Base-by-base conservation (phyloP, 2,888 invertebrate species). In the Athetis lepigone region DNA sequence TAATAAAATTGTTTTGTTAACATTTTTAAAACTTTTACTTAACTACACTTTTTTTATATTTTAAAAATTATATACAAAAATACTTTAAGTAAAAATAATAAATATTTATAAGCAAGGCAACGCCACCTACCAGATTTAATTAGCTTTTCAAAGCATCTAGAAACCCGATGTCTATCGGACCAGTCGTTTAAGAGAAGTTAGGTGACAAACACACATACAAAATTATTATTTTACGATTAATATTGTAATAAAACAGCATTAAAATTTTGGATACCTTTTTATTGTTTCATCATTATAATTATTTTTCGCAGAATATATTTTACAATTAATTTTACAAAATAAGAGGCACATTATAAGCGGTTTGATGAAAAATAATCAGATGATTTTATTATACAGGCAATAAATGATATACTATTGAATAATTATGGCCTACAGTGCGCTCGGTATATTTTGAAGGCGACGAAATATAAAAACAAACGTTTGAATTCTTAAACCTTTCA, bases 281-380 rank as follows among this genome's bases (percentile, higher is more conserved):
- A 70, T 70, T 72, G 45, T 51, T 73, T 73, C 36, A 39, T 49
- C 52, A 45, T 8, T 37, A 64, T 8, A 13, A 36, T 21, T 59
- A 51, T 29, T 57, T 54, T 29, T 49, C 7, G 36, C 21, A 21
- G 55, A 63, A 57, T 49, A 9, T 66, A 74, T 68, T 36, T 71
- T 68, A 78, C 65, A 69, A 51, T 59, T 56, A 47, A 37, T 58
- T 42, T 55, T 51, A 42, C 16, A 40, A 58, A 70, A 57, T 42
- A 50, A 45, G 1, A 29, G n/a, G 36, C 21, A 40, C 13, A 40
- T 45, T 11, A 72, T 49, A 70, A 72, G 73, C 67, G n/a, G 23
- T 52, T 49, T 50, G 13, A 8, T 47, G 13, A 2, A 33, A 55
- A 63, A 16, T 65, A 37, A 49, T 37, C 42, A 27, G 3, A 36